Conservation (phyloP, 2,113 vertebrate genomes). For the Lophochroa leadbeateri region DNA sequence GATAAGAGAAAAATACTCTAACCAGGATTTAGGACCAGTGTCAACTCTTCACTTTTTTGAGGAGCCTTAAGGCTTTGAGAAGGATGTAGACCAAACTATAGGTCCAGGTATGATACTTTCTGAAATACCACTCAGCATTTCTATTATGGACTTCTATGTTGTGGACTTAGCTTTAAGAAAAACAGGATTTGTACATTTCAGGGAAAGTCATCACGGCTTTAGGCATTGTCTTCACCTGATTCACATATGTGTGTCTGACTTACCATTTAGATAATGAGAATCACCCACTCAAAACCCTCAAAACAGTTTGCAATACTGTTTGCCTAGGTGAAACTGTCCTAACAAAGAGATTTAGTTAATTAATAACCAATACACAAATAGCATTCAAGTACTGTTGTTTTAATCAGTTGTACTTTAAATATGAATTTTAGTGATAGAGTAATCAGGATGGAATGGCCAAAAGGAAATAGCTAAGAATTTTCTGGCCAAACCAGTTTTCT, state of each 20-base stretch:
- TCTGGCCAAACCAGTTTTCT: not conserved
- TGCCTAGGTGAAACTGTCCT: not conserved
- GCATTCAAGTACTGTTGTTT: not conserved
- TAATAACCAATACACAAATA: not conserved
- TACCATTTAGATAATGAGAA: not conserved
- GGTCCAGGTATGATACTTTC: not conserved
- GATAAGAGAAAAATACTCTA: not conserved
- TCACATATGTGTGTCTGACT: not conserved
- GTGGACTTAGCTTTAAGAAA: not conserved
- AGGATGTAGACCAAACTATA: not conserved
- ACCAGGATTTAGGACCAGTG: not conserved
- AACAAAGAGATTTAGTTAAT: not conserved
- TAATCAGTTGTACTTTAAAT: not conserved
- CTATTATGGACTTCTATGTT: not conserved
- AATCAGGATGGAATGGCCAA: not conserved
- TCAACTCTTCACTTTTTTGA: not conserved
- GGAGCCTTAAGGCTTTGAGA: not conserved
- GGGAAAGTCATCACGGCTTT: not conserved
- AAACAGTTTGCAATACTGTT: not conserved
- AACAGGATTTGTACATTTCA: fast-evolving
- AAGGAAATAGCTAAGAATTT: not conserved
- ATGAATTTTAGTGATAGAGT: not conserved
- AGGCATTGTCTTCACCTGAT: not conserved
- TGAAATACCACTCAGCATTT: not conserved
- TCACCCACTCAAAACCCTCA: not conserved